Conservation (phyloP, 2,113 vertebrate species). For the Condylura cristata region DNA sequence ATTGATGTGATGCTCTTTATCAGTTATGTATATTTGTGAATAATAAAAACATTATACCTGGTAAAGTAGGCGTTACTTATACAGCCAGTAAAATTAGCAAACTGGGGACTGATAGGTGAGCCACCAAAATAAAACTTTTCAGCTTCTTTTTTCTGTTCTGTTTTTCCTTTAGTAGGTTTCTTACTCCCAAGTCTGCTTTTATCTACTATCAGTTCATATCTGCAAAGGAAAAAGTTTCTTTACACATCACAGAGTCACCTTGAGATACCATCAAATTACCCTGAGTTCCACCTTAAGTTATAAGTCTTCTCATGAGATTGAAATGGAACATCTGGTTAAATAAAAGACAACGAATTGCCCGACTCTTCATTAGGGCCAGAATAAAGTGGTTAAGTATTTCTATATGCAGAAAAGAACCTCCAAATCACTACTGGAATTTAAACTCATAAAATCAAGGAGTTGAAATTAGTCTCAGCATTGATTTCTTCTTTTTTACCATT, state of each 20-base stretch:
- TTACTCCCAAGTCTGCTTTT: slow-evolving; percentile 92
- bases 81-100: slow-evolving; percentile 96
- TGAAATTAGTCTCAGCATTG: background rate
- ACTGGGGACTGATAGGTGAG: slow-evolving; percentile 87
- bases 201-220: slow-evolving; percentile 93
- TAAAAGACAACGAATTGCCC: background rate
- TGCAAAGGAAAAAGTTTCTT: slow-evolving; percentile 79
- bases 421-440: background rate
- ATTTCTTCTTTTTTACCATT: background rate
- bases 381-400: background rate
- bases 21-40: background rate
- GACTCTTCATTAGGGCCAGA: background rate
- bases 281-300: background rate
- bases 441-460: background rate
- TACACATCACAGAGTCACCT: background rate
- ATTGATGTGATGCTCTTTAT: background rate
- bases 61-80: slow-evolving; percentile 97
- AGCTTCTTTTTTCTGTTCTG: slow-evolving; percentile 65
- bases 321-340: background rate
- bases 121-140: slow-evolving; percentile 94
- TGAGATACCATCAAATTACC: fast-evolving
- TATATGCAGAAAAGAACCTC: background rate
- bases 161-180: slow-evolving; percentile 82
- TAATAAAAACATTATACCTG: slow-evolving; percentile 85
- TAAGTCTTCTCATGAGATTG: background rate